Evolutionary conservation across 2,113 vertebrate species (phyloP).

Genomic region (Poecile atricapillus): DNA sequence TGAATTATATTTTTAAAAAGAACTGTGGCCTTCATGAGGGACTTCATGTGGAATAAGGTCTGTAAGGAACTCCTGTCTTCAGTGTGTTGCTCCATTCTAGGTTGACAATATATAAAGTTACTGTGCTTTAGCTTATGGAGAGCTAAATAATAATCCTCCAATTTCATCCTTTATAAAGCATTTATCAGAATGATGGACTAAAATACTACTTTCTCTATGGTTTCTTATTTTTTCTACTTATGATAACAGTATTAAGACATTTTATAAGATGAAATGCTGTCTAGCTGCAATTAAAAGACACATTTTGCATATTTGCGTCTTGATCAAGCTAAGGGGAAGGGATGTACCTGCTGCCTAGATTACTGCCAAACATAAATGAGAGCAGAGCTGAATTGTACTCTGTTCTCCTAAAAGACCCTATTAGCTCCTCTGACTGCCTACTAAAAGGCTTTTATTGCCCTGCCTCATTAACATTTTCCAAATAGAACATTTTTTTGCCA

Average conservation of each 20-base stretch:
- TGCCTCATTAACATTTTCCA: constrained; percentile 11
- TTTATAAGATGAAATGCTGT: background rate
- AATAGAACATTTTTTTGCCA: background rate
- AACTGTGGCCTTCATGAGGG: background rate
- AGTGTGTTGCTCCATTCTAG: background rate
- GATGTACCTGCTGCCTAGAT: background rate
- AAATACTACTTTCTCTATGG: background rate
- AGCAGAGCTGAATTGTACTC: background rate
- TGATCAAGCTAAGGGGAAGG: background rate
- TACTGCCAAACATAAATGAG: background rate
- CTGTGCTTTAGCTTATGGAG: background rate
- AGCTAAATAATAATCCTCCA: background rate
- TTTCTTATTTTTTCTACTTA: background rate
- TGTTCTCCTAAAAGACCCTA: background rate
- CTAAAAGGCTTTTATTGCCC: background rate
- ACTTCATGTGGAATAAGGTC: background rate
- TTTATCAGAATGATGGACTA: background rate
- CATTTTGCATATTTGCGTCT: background rate
- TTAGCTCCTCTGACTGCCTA: background rate
- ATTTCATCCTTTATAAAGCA: background rate
- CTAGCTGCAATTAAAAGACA: background rate
- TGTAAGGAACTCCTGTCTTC: background rate
- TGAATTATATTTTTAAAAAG: background rate
- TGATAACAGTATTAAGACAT: background rate
- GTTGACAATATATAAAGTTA: background rate